Base-by-base conservation (phyloP, 2,113 vertebrate genomes). In the Speoplatyrhinus poulsoni region DNA sequence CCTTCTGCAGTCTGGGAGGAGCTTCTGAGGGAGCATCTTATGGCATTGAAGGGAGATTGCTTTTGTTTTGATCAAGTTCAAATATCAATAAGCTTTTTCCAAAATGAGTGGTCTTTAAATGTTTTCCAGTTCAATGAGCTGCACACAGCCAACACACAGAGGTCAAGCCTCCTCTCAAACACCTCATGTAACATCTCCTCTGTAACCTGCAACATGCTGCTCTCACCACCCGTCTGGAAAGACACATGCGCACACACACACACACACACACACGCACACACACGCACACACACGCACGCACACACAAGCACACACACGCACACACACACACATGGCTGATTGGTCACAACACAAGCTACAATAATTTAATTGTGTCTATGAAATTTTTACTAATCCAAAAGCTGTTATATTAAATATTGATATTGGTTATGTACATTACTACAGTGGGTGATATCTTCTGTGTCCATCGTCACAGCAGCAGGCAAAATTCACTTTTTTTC, bases 401-500 rank as follows among this genome's bases (percentile, higher is more conserved):
- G 36, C 4, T 41, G 36, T 41, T 41, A 5, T 41, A 41, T 41
- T 41, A 41, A 41, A 41, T 41, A 8, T 41, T 26, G 26, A 41
- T 41, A 41, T 5, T 41, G 36, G 36, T 41, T 41, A 41, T 26
- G 26, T 41, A 41, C 36, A 41, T 41, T 41, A 5, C 36, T 41
- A 41, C 36, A 41, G 36, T 41, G 36, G 36, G 36, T 26, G 26
- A 8, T 41, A 41, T 41, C 36, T 6, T 41, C 7, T 41, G 0
- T 41, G 15, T 56, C 8, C 4, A 56, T 17, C 6, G 16, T 11
- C 59, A 62, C 81, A 64, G 56, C 76, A 65, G 76, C 54, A 5
- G 5, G 76, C 70, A 73, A 68, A 58, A 46, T 80, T 71, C 55
- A 84, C 71, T 91, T 92, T 92, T 92, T 74, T 64, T 79, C 72